Base-by-base conservation (phyloP, 2,888 invertebrate genomes). In the Sinhomidia bicolor region DNA sequence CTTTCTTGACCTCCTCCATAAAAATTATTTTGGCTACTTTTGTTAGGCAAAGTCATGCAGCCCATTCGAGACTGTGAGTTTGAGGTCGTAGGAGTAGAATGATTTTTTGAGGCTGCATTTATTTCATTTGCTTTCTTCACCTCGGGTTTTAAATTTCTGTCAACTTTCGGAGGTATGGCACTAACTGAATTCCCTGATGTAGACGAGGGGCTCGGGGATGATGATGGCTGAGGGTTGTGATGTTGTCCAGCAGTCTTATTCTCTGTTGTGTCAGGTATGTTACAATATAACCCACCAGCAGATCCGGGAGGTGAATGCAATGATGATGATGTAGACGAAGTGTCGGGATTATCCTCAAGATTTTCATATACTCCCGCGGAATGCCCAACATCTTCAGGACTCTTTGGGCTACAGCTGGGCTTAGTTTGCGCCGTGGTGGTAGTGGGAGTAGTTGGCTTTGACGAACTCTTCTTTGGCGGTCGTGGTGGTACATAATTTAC, bases 261-360 rank as follows among this genome's bases (percentile, higher is more conserved):
- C 44, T 88, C 89, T 62, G 83, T 41, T 17, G 85, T 68, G 36
- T 90, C 90, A 65, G 87, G 82, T 44, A 89, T 89, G 26, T 91
- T 91, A 36, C 85, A 89, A 76, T 91, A 91, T 1, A 91, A 60
- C 6, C 83, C 90, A 20, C 91, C 91, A 1, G 91, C 91, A 14
- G 91, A 91, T 14, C 90, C 91, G 41, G 91, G 91, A 23, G 92
- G 92, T 17, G 92, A 92, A 32, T 92, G 92, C 9, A 91, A 85
- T 2, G 91, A 90, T n/a, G 92, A 91, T 44, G 89, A 91, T 14
- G 91, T 90, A 4, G 91, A 91, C 0, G 92, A 91, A 0, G 90
- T 90, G 26, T 91, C 91, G 9, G 90, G 90, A 36, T 68, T 89
- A 41, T 92, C 92, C 36, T 90, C 91, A 9, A 89, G 82, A 57